Conservation (phyloP, 1,140 invertebrate species). For the Probaryconus sp. region DNA sequence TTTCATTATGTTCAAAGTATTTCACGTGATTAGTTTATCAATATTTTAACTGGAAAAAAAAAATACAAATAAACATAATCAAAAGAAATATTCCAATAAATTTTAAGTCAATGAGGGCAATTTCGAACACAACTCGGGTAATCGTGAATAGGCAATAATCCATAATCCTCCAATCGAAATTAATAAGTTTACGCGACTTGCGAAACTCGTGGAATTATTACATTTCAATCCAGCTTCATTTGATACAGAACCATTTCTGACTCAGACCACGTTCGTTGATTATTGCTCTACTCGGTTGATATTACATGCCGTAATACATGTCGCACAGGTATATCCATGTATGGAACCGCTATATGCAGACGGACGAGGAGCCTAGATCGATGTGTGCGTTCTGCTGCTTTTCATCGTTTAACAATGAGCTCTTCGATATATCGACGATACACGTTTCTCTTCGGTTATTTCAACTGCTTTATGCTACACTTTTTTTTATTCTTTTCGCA, state of each 20-base stretch:
- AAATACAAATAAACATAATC: no score
- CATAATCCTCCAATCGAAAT: conserved; percentile 6
- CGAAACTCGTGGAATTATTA: conserved; percentile 24
- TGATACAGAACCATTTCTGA: conserved; percentile 37
- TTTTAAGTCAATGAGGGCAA: neutral
- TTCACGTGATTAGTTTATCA: no score
- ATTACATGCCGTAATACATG: conserved; percentile 61
- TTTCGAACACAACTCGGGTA: neutral
- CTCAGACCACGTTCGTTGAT: conserved; percentile 49
- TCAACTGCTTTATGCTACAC: conserved; percentile 38
- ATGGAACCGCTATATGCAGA: conserved; percentile 54
- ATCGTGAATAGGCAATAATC: no score
- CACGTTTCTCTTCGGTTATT: conserved; percentile 59
- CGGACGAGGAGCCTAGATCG: conserved; percentile 54
- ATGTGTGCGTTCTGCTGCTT: conserved; percentile 55
- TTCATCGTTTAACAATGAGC: conserved; percentile 63
- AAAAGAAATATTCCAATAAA: no score
- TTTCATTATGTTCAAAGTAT: no score
- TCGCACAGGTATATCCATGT: conserved; percentile 53
- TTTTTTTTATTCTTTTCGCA: conserved; percentile 35
- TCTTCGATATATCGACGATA: conserved; percentile 56
- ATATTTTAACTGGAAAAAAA: no score
- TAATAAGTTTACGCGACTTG: conserved; percentile 20
- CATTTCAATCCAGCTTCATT: conserved; percentile 23
- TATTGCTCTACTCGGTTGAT: conserved; percentile 61